Percentiles rank a stretch among this genome's conserved stretches.
These are phyloP conservation scores for Paracanthobrama guichenoti DNA, from an alignment of 2,113 vertebrate genomes.

Conservation along the genomic window DNA sequence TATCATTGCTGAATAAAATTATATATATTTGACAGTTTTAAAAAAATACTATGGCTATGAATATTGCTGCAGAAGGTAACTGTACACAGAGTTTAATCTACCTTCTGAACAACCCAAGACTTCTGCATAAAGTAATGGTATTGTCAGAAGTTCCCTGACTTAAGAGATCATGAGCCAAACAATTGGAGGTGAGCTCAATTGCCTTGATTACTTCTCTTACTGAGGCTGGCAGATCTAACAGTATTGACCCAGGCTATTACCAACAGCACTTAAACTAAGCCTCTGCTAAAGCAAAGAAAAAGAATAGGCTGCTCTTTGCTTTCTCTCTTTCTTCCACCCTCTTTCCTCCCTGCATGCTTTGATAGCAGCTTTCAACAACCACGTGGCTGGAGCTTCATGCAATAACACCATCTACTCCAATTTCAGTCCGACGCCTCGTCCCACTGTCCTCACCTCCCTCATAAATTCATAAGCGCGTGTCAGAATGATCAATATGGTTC, in stretches of 20 bases:
- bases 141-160: constrained; percentile 38
- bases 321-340: neutral
- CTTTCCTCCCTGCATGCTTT: neutral
- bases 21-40: neutral
- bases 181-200: constrained; percentile 32
- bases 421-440: constrained; percentile 1
- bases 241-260: constrained; percentile 25
- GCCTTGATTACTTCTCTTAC: constrained; percentile 33
- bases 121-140: constrained; percentile 21
- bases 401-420: constrained; percentile 22
- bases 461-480: constrained; percentile 54
- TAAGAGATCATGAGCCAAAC: constrained; percentile 23
- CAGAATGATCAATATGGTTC: constrained; percentile 62
- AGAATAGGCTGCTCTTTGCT: neutral
- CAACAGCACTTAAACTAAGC: constrained; percentile 34
- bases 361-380: constrained; percentile 20
- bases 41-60: neutral
- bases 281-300: constrained; percentile 12
- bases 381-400: neutral
- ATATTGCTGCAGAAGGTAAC: neutral
- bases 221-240: constrained; percentile 6
- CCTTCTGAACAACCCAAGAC: constrained; percentile 29
- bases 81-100: constrained; percentile 35
- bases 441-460: constrained; percentile 34
- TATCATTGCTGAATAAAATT: too few species aligned